These are phyloP conservation scores for Zaprionus kolodkinae DNA, from an alignment of 1,140 invertebrate species.

Conservation along the genomic window DNA sequence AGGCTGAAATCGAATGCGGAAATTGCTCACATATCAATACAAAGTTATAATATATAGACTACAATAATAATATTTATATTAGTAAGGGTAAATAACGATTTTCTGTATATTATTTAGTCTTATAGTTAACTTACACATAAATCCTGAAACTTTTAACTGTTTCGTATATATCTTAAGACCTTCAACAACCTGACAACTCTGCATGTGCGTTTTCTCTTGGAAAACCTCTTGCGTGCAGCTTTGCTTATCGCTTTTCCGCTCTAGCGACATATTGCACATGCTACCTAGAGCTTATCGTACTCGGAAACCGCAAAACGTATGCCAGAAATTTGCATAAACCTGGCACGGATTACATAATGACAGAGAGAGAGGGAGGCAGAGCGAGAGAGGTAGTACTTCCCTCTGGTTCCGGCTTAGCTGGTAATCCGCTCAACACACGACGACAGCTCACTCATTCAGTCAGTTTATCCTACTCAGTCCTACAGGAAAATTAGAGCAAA, in stretches of 20 bases:
- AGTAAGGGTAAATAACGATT: too few species aligned
- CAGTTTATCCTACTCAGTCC: constrained; percentile 60
- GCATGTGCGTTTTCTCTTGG: not conserved
- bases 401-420: constrained; percentile 32
- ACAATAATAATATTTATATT: too few species aligned
- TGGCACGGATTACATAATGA: constrained; percentile 59
- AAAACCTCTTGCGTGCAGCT: constrained; percentile 16
- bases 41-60: too few species aligned
- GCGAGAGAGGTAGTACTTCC: not conserved
- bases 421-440: constrained; percentile 64
- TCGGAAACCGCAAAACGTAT: constrained; percentile 57
- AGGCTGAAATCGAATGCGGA: not conserved
- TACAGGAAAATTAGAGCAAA: constrained; percentile 71
- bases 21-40: too few species aligned
- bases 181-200: not conserved
- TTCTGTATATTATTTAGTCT: too few species aligned
- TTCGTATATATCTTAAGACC: too few species aligned
- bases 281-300: constrained; percentile 30
- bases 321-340: constrained; percentile 66
- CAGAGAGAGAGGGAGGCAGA: not conserved
- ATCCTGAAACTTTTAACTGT: too few species aligned
- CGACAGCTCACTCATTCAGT: constrained; percentile 34
- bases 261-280: constrained; percentile 41
- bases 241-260: constrained; percentile 8
- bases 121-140: too few species aligned